Base-by-base conservation (phyloP, 1,140 invertebrate genomes). In the Eufriesea mexicana region DNA sequence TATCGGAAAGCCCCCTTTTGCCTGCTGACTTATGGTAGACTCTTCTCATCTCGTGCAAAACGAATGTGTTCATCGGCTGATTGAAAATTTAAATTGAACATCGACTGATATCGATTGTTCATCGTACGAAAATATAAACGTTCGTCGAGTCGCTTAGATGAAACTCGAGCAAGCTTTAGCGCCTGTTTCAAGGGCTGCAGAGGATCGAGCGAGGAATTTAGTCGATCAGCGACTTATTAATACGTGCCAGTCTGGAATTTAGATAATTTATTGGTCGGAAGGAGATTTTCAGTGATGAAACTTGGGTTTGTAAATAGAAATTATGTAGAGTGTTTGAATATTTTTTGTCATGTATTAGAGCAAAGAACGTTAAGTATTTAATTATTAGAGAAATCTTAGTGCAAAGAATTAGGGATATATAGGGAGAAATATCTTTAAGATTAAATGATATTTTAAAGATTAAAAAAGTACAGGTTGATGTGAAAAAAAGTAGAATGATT, bases 11-110 rank as follows among this genome's bases (percentile, higher is more conserved):
- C 1, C 5, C 7, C 20, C 51, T 23, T 18, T 7, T 2, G 18
- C 62, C 62, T 5, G 16, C 20, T 66, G 28, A 68, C 57, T 59
- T 57, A 61, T 16, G 9, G 47, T 7, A n/a, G 20, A 55, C n/a
- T 71, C 57, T 28, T 55, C 20, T 16, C 47, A 35, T 55, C 23
- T 35, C 35, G 42, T 49, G 64, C 51, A 25, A 57, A 28, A 51
- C 42, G 67, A 73, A 86, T 82, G 57, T 72, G 57, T 72, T 79
- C 71, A 57, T 45, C 45, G 49, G 72, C 55, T 25, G 12, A 74
- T 74, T n/a, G 79, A 42, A 75, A 76, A 64, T 81, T 74, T 81
- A 57, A 81, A 76, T 75, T 47, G 70, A 70, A 57, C 28, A 54
- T 23, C 42, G 16, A 49, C 42, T 12, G 61, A 75, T 73, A 66